Conservation (phyloP, 2,888 invertebrate species). For the Polydrusus pterygomalis region DNA sequence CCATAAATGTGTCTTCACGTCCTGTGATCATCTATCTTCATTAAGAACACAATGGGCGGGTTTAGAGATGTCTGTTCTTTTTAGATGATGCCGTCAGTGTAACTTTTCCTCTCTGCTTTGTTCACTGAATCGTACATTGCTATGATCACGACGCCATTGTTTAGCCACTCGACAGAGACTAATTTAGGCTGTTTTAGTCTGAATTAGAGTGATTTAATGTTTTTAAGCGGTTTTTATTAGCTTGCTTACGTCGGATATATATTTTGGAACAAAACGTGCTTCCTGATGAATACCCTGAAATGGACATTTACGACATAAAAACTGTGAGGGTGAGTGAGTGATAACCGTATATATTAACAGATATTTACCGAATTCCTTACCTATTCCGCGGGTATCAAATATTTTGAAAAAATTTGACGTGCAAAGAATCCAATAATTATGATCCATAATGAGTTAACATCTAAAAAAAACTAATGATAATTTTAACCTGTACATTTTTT, state of each 20-base stretch:
- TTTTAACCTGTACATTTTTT: too few species aligned
- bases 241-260: constrained; percentile 8
- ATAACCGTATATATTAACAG: too few species aligned
- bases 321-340: too few species aligned
- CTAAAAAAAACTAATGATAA: too few species aligned
- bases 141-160: constrained; percentile 61
- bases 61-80: constrained; percentile 66
- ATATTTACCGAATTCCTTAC: too few species aligned
- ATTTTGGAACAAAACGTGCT: neutral
- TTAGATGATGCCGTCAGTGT: constrained; percentile 65
- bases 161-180: constrained; percentile 66
- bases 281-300: too few species aligned
- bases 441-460: too few species aligned
- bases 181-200: constrained; percentile 65
- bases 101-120: constrained; percentile 62
- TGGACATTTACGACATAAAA: neutral
- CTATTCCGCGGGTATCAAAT: too few species aligned
- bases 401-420: too few species aligned
- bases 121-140: constrained; percentile 55
- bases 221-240: constrained; percentile 40
- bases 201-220: constrained; percentile 59
- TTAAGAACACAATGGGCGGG: constrained; percentile 69
- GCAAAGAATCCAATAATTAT: too few species aligned
- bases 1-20: constrained; percentile 64
- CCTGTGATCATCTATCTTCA: constrained; percentile 70